Evolutionary conservation across 2,888 invertebrate genomes (phyloP).

Genomic region (Dioctria linearis): DNA sequence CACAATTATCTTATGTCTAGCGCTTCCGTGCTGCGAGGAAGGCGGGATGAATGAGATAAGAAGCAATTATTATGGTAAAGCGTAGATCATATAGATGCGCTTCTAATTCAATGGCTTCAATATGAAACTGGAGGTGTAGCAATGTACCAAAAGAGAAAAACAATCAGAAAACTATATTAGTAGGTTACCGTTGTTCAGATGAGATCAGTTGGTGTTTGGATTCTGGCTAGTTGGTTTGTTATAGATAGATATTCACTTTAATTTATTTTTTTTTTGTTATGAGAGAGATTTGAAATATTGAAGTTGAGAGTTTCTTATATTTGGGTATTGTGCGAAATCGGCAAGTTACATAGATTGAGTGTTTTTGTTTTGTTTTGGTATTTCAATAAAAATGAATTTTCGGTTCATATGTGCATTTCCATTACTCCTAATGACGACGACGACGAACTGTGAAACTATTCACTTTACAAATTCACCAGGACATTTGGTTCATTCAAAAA

Average conservation of each 20-base stretch:
- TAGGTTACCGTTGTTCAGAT: constrained; percentile 59
- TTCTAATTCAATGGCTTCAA: constrained; percentile 25
- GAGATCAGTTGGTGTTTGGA: constrained; percentile 60
- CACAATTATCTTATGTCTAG: background rate
- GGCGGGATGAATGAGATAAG: constrained; percentile 29
- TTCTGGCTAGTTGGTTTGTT: constrained; percentile 51
- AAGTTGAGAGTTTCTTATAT: constrained; percentile 23
- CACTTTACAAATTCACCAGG: constrained; percentile 63
- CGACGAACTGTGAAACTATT: constrained; percentile 57
- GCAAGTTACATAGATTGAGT: no score
- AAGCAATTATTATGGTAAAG: constrained; percentile 46
- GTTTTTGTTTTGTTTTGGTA: background rate
- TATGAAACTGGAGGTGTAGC: constrained; percentile 10
- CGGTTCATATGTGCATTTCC: constrained; percentile 4
- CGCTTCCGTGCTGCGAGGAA: background rate
- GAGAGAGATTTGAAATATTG: constrained; percentile 24
- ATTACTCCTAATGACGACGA: constrained; percentile 29
- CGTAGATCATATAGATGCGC: constrained; percentile 35
- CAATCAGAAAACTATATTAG: constrained; percentile 62
- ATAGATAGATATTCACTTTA: constrained; percentile 12
- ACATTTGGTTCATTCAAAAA: constrained; percentile 67
- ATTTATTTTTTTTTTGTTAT: background rate
- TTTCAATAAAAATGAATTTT: constrained; percentile 9
- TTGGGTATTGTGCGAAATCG: background rate
- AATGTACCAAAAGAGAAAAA: constrained; percentile 46